Percentiles rank a stretch among this genome's conserved stretches.
phyloP scores from a whole-genome alignment of 1,140 invertebrate genomes.

The Antheraea mylitta region DNA sequence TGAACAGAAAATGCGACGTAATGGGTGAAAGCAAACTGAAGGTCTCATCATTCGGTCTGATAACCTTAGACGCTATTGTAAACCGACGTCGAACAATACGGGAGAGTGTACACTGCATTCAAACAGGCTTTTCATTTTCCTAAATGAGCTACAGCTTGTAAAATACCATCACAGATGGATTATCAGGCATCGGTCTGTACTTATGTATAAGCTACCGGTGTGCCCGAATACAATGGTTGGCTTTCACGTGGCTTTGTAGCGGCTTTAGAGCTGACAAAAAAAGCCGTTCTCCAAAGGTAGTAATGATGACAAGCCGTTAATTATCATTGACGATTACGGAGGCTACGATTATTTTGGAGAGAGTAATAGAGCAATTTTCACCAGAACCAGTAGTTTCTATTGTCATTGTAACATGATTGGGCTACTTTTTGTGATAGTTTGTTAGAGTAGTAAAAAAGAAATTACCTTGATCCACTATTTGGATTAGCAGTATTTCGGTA shows the following conservation, averaged over 20 bases:
- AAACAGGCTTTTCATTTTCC: constrained; percentile 63
- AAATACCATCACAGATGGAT: constrained; percentile 36
- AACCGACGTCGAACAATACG: constrained; percentile 50
- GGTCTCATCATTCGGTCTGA: constrained; percentile 66
- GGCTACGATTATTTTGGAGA: constrained; percentile 25
- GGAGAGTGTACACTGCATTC: constrained; percentile 44
- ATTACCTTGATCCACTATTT: neutral
- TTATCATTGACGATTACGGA: constrained; percentile 34
- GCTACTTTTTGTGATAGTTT: constrained; percentile 1
- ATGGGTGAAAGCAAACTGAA: constrained; percentile 66
- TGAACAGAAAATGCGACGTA: constrained; percentile 42
- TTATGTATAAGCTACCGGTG: constrained; percentile 43
- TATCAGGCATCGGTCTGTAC: constrained; percentile 53
- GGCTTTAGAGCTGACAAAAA: constrained; percentile 44
- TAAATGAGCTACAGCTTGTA: constrained; percentile 60
- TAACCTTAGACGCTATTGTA: constrained; percentile 61
- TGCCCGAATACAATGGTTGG: constrained; percentile 40
- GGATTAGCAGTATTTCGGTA: neutral
- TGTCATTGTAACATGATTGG: constrained; percentile 1
- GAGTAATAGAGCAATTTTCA: constrained; percentile 15
- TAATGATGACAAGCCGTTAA: constrained; percentile 41
- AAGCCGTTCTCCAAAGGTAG: constrained; percentile 31
- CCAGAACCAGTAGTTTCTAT: constrained; percentile 2
- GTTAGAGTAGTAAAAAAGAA: neutral
- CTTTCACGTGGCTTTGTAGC: constrained; percentile 51